These are phyloP conservation scores for Coendou prehensilis DNA, from an alignment of 2,797 vertebrate species.

Conservation along the genomic window DNA sequence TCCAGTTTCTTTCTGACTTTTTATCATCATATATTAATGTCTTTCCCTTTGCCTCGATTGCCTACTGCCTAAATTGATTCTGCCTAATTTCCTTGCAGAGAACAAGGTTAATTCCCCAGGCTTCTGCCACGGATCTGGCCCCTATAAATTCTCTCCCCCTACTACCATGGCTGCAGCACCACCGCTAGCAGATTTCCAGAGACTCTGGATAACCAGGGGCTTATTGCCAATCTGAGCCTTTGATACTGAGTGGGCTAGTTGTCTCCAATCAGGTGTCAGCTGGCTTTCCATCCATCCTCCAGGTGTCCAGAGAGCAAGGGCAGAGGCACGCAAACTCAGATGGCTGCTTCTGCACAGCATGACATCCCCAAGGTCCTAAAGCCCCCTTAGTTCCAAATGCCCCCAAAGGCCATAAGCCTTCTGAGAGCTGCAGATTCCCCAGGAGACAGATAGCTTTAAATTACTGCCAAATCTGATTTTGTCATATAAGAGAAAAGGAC, in stretches of 20 bases:
- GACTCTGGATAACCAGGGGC: conserved; percentile 26
- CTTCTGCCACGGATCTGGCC: conserved; percentile 2
- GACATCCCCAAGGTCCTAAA: background rate
- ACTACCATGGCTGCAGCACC: background rate
- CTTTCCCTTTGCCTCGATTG: background rate
- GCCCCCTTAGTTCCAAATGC: background rate
- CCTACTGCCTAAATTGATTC: conserved; percentile 47
- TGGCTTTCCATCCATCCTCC: background rate
- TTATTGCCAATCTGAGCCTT: conserved; percentile 1
- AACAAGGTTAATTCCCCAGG: conserved; percentile 57
- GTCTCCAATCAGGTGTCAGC: conserved; percentile 24
- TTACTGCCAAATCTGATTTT: background rate
- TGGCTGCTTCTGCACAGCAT: background rate
- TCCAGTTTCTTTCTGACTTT: conserved; percentile 51
- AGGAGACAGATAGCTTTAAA: background rate
- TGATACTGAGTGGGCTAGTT: background rate
- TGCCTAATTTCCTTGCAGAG: conserved; percentile 47
- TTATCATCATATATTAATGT: background rate
- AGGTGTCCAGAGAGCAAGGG: background rate
- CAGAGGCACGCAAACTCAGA: background rate
- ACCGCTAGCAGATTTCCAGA: conserved; percentile 24
- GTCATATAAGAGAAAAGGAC: background rate
- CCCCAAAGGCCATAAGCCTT: background rate
- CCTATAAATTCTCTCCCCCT: background rate
- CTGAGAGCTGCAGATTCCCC: background rate